A percentile compares a stretch with the other conserved stretches of the same genome.
phyloP scores from a whole-genome alignment of 2,113 vertebrate species.

The Callionymus lyra region DNA sequence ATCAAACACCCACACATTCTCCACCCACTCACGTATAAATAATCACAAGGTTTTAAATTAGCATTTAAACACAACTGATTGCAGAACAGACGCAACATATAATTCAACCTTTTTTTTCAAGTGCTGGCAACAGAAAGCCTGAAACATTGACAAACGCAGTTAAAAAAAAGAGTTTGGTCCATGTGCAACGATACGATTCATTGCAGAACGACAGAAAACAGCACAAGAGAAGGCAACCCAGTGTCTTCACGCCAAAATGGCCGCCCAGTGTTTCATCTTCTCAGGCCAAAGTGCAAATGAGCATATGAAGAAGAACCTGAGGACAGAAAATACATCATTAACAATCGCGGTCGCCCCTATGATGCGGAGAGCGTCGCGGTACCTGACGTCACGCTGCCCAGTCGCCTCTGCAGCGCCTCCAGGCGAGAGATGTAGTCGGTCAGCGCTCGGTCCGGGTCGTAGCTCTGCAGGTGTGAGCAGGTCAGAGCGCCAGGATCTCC shows the following conservation, averaged over 20 bases:
- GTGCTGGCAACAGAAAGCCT: slow-evolving; percentile 65
- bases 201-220: slow-evolving; percentile 69
- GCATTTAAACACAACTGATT: slow-evolving; percentile 87
- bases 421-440: slow-evolving; percentile 90
- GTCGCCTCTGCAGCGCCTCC: slow-evolving; percentile 85
- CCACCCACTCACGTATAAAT: slow-evolving; percentile 85
- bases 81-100: slow-evolving; percentile 70
- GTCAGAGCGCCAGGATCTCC: slow-evolving; percentile 66
- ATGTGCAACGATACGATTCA: slow-evolving; percentile 61
- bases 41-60: slow-evolving; percentile 89
- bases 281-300: slow-evolving; percentile 79
- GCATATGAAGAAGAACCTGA: slow-evolving; percentile 69
- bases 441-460: slow-evolving; percentile 89
- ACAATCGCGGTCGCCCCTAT: neutral
- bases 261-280: slow-evolving; percentile 69
- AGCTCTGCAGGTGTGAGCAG: slow-evolving; percentile 88
- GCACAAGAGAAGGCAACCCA: slow-evolving; percentile 73
- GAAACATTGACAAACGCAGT: slow-evolving; percentile 53
- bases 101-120: slow-evolving; percentile 68
- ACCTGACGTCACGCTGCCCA: slow-evolving; percentile 89
- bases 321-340: slow-evolving; percentile 52
- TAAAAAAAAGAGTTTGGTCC: slow-evolving; percentile 78
- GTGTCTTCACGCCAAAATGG: slow-evolving; percentile 66
- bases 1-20: slow-evolving; percentile 68
- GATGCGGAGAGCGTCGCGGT: neutral